A percentile compares a stretch with the other conserved stretches of the same genome.
phyloP scores from a whole-genome alignment of 2,888 invertebrate species.

The Limnephilus lunatus region DNA sequence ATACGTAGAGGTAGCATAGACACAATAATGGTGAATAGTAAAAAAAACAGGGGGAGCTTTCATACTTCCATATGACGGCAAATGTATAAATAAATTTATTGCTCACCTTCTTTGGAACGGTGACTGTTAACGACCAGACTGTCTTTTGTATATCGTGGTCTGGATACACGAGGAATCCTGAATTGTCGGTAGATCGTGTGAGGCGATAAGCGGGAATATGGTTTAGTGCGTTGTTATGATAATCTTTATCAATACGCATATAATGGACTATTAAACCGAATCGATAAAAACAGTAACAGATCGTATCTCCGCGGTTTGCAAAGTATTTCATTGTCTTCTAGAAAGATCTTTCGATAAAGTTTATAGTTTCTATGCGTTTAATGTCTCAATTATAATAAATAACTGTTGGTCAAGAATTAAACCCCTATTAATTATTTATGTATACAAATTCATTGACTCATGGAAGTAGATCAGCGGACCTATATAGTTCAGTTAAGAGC shows the following conservation, averaged over 20 bases:
- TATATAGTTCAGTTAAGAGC: background rate
- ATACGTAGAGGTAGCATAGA: background rate
- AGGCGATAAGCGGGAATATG: background rate
- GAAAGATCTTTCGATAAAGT: background rate
- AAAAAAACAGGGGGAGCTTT: slow-evolving; percentile 37
- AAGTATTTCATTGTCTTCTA: background rate
- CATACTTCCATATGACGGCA: slow-evolving; percentile 45
- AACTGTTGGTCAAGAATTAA: background rate
- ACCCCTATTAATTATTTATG: background rate
- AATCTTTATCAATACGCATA: slow-evolving; percentile 25
- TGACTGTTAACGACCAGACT: slow-evolving; percentile 57
- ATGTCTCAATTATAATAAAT: background rate
- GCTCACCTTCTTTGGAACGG: slow-evolving; percentile 57
- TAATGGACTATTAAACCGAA: slow-evolving; percentile 12
- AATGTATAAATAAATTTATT: slow-evolving; percentile 64
- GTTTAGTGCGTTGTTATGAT: slow-evolving; percentile 20
- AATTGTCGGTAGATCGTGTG: slow-evolving; percentile 11
- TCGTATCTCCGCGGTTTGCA: background rate
- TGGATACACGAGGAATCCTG: slow-evolving; percentile 15
- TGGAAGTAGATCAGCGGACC: background rate
- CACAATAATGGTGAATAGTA: slow-evolving; percentile 20
- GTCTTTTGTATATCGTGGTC: slow-evolving; percentile 51
- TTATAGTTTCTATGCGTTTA: background rate
- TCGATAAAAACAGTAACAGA: background rate
- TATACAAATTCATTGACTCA: background rate